A percentile compares a stretch with the other conserved stretches of the same genome.
These are phyloP conservation scores for Chrysochloris asiatica DNA, from an alignment of 2,113 vertebrate species.

Conservation along the genomic window DNA sequence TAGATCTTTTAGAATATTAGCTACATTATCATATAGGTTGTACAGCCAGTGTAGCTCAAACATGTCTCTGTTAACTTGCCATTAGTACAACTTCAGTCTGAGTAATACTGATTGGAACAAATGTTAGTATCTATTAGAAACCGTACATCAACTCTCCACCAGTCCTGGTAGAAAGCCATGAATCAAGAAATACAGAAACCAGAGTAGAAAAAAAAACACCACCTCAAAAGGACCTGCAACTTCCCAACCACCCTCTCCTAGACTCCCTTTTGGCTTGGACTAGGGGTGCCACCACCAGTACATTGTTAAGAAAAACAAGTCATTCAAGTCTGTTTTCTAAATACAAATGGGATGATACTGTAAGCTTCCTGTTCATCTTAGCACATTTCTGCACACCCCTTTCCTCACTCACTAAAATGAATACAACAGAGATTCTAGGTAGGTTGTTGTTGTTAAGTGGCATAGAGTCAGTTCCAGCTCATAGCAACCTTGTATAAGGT, in stretches of 20 bases:
- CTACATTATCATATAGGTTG: background rate
- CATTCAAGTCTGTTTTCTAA: background rate
- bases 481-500: no score
- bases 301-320: background rate
- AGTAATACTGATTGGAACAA: background rate
- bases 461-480: no score
- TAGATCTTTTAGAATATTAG: background rate
- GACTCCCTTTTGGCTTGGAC: background rate
- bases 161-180: background rate
- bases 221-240: background rate
- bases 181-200: background rate
- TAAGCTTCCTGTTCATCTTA: background rate
- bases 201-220: background rate
- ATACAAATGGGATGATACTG: background rate
- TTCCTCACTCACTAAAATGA: background rate
- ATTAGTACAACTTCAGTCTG: background rate
- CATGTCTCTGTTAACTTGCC: background rate
- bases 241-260: background rate
- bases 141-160: background rate
- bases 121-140: background rate
- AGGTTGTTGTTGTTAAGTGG: no score
- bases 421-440: background rate
- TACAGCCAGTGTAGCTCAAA: background rate
- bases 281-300: background rate
- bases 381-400: background rate